phyloP scores from a whole-genome alignment of 2,888 invertebrate genomes.

The Ormyrus labotus region DNA sequence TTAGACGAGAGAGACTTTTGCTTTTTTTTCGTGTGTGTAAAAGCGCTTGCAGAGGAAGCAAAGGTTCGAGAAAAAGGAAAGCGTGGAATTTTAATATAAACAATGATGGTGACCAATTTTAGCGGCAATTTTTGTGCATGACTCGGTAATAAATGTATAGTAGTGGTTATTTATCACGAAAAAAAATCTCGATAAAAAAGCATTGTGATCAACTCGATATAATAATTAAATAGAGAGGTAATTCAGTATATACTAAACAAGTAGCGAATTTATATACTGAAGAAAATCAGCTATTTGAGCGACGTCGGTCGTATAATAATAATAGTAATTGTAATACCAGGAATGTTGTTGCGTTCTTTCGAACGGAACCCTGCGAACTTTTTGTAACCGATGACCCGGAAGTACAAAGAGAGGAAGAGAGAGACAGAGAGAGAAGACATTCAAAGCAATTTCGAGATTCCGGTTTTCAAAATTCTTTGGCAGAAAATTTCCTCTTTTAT shows the following conservation, averaged over 20 bases:
- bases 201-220: conserved; percentile 56
- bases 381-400: background rate
- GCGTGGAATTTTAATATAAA: conserved; percentile 15
- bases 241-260: conserved; percentile 29
- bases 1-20: conserved; percentile 11
- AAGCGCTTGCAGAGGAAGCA: conserved; percentile 38
- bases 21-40: background rate
- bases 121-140: conserved; percentile 46
- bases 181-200: conserved; percentile 56
- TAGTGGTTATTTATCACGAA: conserved; percentile 44
- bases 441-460: background rate
- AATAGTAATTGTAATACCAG: conserved; percentile 31
- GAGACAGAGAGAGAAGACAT: background rate
- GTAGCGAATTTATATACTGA: conserved; percentile 38
- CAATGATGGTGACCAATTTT: conserved; percentile 33
- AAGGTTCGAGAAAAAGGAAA: conserved; percentile 7
- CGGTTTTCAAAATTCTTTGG: background rate
- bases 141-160: conserved; percentile 28
- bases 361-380: background rate
- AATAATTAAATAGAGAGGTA: conserved; percentile 32
- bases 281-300: conserved; percentile 14
- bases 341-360: conserved; percentile 12
- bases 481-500: too few relatives aligned
- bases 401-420: background rate
- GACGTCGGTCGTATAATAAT: conserved; percentile 25